Conservation (phyloP, 2,797 vertebrate species). For the Anguilla megastoma region DNA sequence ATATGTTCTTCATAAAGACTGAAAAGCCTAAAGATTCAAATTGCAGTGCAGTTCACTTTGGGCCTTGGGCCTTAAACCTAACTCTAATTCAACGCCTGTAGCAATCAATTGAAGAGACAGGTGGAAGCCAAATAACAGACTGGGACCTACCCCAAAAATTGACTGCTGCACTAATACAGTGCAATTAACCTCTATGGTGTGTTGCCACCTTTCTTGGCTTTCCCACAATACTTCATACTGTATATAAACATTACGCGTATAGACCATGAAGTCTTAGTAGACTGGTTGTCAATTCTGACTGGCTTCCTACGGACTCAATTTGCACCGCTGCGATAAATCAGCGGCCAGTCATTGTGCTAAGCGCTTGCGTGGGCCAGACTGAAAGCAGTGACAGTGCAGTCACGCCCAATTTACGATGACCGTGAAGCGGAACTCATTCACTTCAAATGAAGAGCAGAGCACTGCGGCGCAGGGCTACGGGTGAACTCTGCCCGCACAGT, state of each 20-base stretch:
- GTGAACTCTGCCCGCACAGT: not conserved
- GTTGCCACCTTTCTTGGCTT: not conserved
- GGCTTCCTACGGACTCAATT: not conserved
- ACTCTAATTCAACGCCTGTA: not conserved
- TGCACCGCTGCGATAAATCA: not conserved
- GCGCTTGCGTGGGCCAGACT: not conserved
- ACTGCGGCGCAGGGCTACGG: not conserved
- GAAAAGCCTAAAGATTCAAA: not conserved
- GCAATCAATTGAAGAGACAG: not conserved
- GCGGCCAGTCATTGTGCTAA: not conserved
- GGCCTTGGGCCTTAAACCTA: not conserved
- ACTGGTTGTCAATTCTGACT: not conserved
- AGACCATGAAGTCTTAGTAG: not conserved
- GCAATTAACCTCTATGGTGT: not conserved
- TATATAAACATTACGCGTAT: not conserved
- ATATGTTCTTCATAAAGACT: not conserved
- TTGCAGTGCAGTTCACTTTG: not conserved
- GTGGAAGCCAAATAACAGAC: not conserved
- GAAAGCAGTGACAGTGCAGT: not conserved
- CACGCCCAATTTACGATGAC: constrained; percentile 10
- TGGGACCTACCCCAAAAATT: not conserved
- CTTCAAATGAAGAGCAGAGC: not conserved
- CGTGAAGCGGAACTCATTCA: not conserved
- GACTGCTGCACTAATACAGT: not conserved
- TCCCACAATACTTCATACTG: not conserved